A percentile compares a stretch with the other conserved stretches of the same genome.
Evolutionary conservation across 2,797 vertebrate genomes (phyloP).

Genomic region (Cheirogaleus major): DNA sequence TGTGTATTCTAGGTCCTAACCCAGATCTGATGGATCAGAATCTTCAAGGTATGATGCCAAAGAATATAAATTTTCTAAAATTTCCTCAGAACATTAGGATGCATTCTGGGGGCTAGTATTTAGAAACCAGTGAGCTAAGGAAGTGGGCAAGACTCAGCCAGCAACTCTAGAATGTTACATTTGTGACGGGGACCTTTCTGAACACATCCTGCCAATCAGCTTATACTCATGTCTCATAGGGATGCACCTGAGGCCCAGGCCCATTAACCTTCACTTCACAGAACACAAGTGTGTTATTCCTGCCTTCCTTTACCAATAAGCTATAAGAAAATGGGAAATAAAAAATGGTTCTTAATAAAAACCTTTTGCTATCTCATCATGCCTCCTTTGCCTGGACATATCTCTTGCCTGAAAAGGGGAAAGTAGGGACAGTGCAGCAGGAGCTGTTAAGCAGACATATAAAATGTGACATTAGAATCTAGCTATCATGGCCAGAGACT

Average conservation of each 20-base stretch:
- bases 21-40: background rate
- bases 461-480: background rate
- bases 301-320: background rate
- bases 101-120: background rate
- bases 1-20: background rate
- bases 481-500: background rate
- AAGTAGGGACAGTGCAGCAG: background rate
- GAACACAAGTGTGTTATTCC: background rate
- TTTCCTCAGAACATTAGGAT: background rate
- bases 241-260: background rate
- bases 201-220: background rate
- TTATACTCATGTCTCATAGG: background rate
- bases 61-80: background rate
- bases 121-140: background rate
- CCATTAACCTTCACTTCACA: background rate
- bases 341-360: background rate
- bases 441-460: background rate
- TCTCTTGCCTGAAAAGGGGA: background rate
- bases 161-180: background rate
- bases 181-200: background rate
- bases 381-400: background rate
- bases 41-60: background rate
- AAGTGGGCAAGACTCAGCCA: background rate
- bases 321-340: background rate
- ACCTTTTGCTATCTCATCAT: background rate